phyloP scores from a whole-genome alignment of 2,888 invertebrate genomes.

The Choristoneura rosaceana region DNA sequence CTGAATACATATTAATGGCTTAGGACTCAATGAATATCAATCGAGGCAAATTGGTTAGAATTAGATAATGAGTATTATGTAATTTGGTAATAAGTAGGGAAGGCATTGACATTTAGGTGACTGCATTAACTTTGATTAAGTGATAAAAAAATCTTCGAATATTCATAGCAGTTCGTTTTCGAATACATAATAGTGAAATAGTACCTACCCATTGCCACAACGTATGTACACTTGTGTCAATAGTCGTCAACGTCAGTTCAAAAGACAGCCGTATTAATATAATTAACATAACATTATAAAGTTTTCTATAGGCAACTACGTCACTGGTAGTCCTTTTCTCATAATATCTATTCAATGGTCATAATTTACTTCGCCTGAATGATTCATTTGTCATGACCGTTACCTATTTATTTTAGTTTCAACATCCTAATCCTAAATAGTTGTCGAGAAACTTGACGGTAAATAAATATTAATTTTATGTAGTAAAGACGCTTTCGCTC shows the following conservation, averaged over 20 bases:
- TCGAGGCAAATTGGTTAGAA: constrained; percentile 31
- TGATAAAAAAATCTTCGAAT: neutral
- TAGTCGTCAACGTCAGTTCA: constrained; percentile 48
- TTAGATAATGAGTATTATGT: constrained; percentile 26
- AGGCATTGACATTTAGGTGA: neutral
- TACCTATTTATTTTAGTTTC: constrained; percentile 3
- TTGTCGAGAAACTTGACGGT: constrained; percentile 5
- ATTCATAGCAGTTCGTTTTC: neutral
- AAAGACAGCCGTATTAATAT: constrained; percentile 50
- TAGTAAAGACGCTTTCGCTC: neutral
- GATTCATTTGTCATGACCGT: constrained; percentile 5
- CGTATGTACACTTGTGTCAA: constrained; percentile 51
- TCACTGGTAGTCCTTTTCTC: neutral
- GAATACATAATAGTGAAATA: neutral
- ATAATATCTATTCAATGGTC: constrained; percentile 9
- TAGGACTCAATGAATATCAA: constrained; percentile 24
- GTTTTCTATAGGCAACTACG: constrained; percentile 1
- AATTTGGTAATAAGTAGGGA: constrained; percentile 24
- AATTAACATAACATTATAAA: constrained; percentile 47
- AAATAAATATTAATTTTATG: constrained; percentile 16
- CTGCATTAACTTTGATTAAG: neutral
- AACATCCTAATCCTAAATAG: constrained; percentile 1
- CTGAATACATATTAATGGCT: constrained; percentile 32
- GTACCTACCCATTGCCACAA: neutral
- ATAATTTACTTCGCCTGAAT: neutral